Percentiles rank a stretch among this genome's conserved stretches.
Evolutionary conservation across 2,888 invertebrate species (phyloP).

Genomic region (Synergus japonicus): DNA sequence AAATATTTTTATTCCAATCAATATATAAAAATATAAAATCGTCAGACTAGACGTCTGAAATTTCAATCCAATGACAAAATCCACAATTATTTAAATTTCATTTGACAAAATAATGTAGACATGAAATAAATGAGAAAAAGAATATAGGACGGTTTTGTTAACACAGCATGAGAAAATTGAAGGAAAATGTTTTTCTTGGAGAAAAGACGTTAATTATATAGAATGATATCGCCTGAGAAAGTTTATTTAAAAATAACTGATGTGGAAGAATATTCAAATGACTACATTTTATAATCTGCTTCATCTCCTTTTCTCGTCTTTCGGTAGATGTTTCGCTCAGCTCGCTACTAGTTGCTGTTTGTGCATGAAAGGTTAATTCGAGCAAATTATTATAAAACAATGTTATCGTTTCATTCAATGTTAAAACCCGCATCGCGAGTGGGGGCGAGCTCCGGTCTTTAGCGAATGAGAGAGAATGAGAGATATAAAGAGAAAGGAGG

Average conservation of each 20-base stretch:
- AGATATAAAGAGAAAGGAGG: constrained; percentile 28
- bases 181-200: not conserved
- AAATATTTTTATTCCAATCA: too few relatives aligned
- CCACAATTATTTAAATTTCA: too few relatives aligned
- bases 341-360: constrained; percentile 47
- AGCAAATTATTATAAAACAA: constrained; percentile 69
- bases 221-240: not conserved
- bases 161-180: not conserved
- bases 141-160: too few relatives aligned
- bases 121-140: too few relatives aligned
- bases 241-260: not conserved
- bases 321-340: not conserved
- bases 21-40: too few relatives aligned
- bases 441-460: constrained; percentile 11
- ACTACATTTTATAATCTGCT: constrained; percentile 53
- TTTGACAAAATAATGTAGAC: too few relatives aligned
- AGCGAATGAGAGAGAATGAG: constrained; percentile 43
- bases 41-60: too few relatives aligned
- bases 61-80: too few relatives aligned
- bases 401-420: constrained; percentile 68
- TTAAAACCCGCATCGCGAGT: constrained; percentile 40
- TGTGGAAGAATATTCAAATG: not conserved
- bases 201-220: not conserved
- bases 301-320: constrained; percentile 45
- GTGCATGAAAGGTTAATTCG: constrained; percentile 60